Percentiles rank a stretch among this genome's conserved stretches.
Evolutionary conservation across 2,113 vertebrate species (phyloP).

Genomic region (Hippocampus abdominalis): DNA sequence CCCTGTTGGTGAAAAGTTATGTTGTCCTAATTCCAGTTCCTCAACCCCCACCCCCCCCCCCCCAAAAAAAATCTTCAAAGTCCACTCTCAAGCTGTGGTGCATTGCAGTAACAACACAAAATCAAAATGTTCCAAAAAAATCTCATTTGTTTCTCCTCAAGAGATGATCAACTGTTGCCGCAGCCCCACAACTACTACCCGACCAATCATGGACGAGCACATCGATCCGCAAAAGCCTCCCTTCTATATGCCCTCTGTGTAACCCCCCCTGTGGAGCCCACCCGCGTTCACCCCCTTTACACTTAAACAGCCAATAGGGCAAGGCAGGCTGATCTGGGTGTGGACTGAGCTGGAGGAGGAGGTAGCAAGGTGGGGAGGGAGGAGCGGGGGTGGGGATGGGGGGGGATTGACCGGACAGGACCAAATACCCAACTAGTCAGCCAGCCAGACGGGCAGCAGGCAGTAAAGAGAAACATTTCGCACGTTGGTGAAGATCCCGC

Average conservation of each 20-base stretch:
- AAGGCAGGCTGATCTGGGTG: conserved; percentile 39
- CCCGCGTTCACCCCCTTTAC: conserved; percentile 45
- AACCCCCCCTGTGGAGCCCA: conserved; percentile 28
- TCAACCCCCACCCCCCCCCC: neutral
- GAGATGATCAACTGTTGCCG: neutral
- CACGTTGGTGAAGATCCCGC: neutral
- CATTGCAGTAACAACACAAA: neutral
- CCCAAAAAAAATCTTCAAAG: neutral
- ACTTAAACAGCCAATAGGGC: conserved; percentile 59
- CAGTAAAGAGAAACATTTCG: neutral
- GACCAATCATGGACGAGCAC: neutral
- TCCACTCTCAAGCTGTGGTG: neutral
- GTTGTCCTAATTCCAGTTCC: neutral
- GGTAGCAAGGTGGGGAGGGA: conserved; percentile 1
- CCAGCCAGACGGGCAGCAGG: conserved; percentile 26
- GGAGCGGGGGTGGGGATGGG: neutral
- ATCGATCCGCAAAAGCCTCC: neutral
- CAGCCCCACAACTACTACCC: neutral
- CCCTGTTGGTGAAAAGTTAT: neutral
- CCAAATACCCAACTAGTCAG: conserved; percentile 40
- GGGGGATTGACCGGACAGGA: conserved; percentile 36
- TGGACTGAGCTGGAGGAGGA: conserved; percentile 34
- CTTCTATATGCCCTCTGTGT: conserved; percentile 22
- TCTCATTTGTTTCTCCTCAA: neutral
- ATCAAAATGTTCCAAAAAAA: neutral